A percentile compares a stretch with the other conserved stretches of the same genome.
Conservation (phyloP, 2,888 invertebrate genomes). For the Drosophila helvetica region DNA sequence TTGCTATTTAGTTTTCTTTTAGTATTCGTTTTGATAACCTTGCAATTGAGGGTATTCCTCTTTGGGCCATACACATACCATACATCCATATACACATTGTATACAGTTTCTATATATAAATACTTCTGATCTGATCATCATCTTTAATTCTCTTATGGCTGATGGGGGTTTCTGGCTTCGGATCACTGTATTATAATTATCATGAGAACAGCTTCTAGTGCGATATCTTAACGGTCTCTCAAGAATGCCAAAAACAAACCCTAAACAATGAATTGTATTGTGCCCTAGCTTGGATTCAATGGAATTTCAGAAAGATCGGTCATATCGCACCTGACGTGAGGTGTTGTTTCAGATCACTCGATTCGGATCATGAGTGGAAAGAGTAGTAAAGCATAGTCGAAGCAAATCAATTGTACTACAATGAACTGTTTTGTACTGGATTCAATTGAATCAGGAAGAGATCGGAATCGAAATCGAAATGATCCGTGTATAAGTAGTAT, state of each 20-base stretch:
- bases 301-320: neutral
- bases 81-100: neutral
- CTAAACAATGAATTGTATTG: neutral
- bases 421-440: too few relatives aligned
- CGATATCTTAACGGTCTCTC: neutral
- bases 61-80: neutral
- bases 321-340: too few relatives aligned
- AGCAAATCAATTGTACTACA: too few relatives aligned
- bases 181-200: too few relatives aligned
- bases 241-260: neutral
- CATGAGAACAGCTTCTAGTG: neutral
- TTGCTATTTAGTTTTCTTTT: constrained; percentile 26
- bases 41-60: constrained; percentile 44
- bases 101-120: constrained; percentile 60
- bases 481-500: too few relatives aligned
- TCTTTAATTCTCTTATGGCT: neutral
- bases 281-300: neutral
- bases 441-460: too few relatives aligned
- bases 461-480: too few relatives aligned
- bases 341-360: too few relatives aligned
- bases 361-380: too few relatives aligned
- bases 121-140: constrained; percentile 40
- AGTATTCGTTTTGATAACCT: constrained; percentile 47
- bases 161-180: too few relatives aligned
- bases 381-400: too few relatives aligned